Evolutionary conservation across 2,113 vertebrate genomes (phyloP), one percentile per base, ranked within the genome.

Genomic region (Macheiramphus alcinus): DNA sequence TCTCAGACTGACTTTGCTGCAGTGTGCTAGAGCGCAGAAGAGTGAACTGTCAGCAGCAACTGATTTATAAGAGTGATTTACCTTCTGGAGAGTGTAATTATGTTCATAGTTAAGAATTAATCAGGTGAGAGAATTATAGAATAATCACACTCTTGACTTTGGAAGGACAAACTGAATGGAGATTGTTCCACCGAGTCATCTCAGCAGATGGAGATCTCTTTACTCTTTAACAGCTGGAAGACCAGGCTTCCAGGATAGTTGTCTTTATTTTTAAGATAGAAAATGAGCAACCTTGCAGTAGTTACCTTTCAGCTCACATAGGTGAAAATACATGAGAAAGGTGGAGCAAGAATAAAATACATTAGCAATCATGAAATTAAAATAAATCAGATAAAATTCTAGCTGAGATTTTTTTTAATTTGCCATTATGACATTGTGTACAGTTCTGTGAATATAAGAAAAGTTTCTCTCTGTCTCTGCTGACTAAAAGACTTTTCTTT

Each of bases 61-160:
- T 98, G 98, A 98, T 98, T 98, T 98, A 98, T 98, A 98, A 97
- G 96, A 94, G 95, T 96, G 97, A 98, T 98, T 98, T 98, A 98
- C 98, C 96, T 98, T 98, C 98, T 97, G 97, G 96, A 98, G 98
- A 97, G 95, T 97, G 97, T 97, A 98, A 98, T 98, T 98, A 98
- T 97, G 97, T 97, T 98, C 97, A 96, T 97, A 98, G 98, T 98
- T 98, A 98, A 98, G 98, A 98, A 98, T 98, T 98, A 98, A 98
- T 98, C 97, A 98, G 97, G 97, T 97, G 97, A 95, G 85, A 97
- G 98, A 97, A 98, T 98, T 98, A 97, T 92, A 93, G 95, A 98
- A 98, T 98, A 98, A 98, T 98, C 97, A 97, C 95, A 96, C 66
- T 92, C 95, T 90, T 96, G 97, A 98, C 98, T 98, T 98, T 97